phyloP scores from a whole-genome alignment of 2,888 invertebrate species.

The Ophioninae sp. region DNA sequence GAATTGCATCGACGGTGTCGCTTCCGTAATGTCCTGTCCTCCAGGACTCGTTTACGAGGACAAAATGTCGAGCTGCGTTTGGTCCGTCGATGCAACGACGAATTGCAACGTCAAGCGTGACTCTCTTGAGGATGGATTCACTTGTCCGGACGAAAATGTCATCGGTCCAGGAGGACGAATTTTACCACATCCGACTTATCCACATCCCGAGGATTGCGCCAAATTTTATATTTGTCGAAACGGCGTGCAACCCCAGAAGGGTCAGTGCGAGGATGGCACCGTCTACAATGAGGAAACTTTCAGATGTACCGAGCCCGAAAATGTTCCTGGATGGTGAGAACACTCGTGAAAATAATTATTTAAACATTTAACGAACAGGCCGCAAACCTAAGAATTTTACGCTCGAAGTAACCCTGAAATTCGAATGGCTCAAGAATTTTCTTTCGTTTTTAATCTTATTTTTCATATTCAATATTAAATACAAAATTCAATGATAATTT shows the following conservation, averaged over 20 bases:
- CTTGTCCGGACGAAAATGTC: constrained; percentile 87
- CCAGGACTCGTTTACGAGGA: constrained; percentile 90
- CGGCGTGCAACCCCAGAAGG: constrained; percentile 88
- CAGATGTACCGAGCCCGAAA: constrained; percentile 89
- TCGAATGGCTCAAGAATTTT: neutral
- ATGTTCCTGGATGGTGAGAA: constrained; percentile 89
- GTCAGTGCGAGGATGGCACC: constrained; percentile 87
- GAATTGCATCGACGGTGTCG: constrained; percentile 89
- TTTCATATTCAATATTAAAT: too few species aligned
- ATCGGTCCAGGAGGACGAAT: constrained; percentile 86
- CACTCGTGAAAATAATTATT: neutral
- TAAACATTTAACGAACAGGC: neutral
- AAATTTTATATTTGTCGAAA: constrained; percentile 92
- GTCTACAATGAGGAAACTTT: constrained; percentile 91
- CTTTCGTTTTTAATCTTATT: too few species aligned
- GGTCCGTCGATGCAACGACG: constrained; percentile 85
- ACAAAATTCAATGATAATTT: too few species aligned
- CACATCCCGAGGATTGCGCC: constrained; percentile 90
- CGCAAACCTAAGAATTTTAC: neutral
- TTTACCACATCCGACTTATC: constrained; percentile 89
- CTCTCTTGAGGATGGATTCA: constrained; percentile 88
- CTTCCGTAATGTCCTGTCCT: constrained; percentile 86
- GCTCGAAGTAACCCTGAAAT: neutral
- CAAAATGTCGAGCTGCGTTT: constrained; percentile 87
- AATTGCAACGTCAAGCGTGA: constrained; percentile 84